A percentile compares a stretch with the other conserved stretches of the same genome.
Evolutionary conservation across 2,888 invertebrate genomes (phyloP).

Genomic region (Latrodectus elegans): DNA sequence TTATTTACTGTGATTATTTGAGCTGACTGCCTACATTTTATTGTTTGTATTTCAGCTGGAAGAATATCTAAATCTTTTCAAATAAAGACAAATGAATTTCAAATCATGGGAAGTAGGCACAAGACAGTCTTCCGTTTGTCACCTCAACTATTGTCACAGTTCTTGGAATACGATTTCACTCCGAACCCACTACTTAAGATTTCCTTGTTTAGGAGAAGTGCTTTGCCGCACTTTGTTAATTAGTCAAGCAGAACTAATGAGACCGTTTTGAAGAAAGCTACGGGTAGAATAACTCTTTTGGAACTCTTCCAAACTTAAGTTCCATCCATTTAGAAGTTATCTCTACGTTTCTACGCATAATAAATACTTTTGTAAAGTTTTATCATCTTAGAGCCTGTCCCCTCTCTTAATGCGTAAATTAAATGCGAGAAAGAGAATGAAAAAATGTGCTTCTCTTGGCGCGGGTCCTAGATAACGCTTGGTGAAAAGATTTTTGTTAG

Average conservation of each 20-base stretch:
- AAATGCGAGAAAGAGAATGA: slow-evolving; percentile 7
- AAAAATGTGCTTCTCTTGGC: slow-evolving; percentile 42
- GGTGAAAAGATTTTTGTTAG: slow-evolving; percentile 17
- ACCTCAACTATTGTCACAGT: slow-evolving; percentile 28
- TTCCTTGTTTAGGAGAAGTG: slow-evolving; percentile 1
- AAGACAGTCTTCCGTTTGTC: slow-evolving; percentile 25
- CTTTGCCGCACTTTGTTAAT: slow-evolving; percentile 24
- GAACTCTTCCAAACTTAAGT: slow-evolving; percentile 19
- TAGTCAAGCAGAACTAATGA: slow-evolving; percentile 58
- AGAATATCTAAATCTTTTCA: too few relatives aligned
- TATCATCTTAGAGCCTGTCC: slow-evolving; percentile 47
- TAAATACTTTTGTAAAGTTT: slow-evolving; percentile 60
- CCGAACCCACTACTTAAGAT: slow-evolving; percentile 3
- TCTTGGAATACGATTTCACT: background rate
- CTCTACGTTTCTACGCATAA: slow-evolving; percentile 57
- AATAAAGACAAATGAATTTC: background rate
- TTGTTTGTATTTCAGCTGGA: too few relatives aligned
- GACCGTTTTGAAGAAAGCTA: slow-evolving; percentile 44
- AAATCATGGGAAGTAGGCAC: background rate
- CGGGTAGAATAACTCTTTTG: slow-evolving; percentile 24
- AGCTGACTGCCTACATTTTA: too few relatives aligned
- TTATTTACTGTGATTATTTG: too few relatives aligned
- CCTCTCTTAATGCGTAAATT: slow-evolving; percentile 46
- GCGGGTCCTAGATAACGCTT: slow-evolving; percentile 22
- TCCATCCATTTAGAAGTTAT: slow-evolving; percentile 58